Base-by-base conservation (phyloP, 1,140 invertebrate genomes). In the Holcopasites calliopsidis region DNA sequence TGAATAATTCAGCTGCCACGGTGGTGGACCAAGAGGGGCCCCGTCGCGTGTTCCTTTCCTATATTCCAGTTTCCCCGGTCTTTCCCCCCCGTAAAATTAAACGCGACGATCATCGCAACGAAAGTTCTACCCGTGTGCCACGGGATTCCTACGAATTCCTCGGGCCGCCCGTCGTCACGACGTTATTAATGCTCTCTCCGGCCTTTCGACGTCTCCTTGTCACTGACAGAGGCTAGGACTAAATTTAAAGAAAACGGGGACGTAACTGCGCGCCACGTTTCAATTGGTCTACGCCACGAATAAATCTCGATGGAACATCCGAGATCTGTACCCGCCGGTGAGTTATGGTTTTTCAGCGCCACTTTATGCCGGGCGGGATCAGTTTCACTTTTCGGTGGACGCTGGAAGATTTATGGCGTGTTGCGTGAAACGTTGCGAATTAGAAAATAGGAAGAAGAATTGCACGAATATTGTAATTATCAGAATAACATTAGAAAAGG, bases 1-100 rank as follows among this genome's bases (percentile, higher is more conserved):
- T 87, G 86, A 87, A 87, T 87, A 84, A 87, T 87, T 87, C 85
- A 87, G 81, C 81, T 75, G 62, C 76, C 71, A 71, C 71, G 64
- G 71, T 79, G 71, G 76, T 40, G n/a, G n/a, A n/a, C n/a, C n/a
- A n/a, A n/a, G n/a, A n/a, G n/a, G n/a, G n/a, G n/a, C n/a, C n/a
- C n/a, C 80, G 40, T 58, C 26, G n/a, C 57, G 60, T 57, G 44
- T 62, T 68, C 66, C 62, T 55, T 61, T 52, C 54, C 49, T n/a
- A 18, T n/a, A 47, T n/a, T n/a, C 44, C 11, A n/a, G 16, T 47
- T 58, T 6, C 18, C 42, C 35, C 49, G 35, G 35, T 65, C 44
- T n/a, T 35, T 21, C 33, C 52, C 65, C 71, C 61, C 50, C 65
- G 26, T 71, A 79, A 82, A 83, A 83, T 83, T 82, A 73, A 82